These are phyloP conservation scores for Callocephalon fimbriatum DNA, from an alignment of 2,113 vertebrate species.

Conservation along the genomic window DNA sequence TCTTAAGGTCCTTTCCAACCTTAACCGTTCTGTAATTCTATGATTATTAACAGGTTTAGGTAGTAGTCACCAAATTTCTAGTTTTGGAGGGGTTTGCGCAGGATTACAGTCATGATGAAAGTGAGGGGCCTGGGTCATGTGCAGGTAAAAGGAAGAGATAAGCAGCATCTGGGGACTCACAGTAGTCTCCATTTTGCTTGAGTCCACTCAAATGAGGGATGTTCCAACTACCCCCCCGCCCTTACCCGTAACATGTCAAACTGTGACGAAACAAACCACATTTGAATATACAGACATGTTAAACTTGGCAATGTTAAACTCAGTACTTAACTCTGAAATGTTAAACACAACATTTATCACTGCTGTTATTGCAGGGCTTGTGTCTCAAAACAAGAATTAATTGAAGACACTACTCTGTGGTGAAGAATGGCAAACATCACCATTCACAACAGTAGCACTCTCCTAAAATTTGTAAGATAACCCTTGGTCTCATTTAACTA, in stretches of 20 bases:
- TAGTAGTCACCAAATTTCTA: not conserved
- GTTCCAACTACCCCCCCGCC: accelerated
- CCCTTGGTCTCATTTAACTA: not conserved
- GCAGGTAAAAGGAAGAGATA: not conserved
- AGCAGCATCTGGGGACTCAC: not conserved
- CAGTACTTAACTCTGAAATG: not conserved
- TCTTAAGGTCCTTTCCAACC: not conserved
- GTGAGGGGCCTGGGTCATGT: not conserved
- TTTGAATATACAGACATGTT: not conserved
- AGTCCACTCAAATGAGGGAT: not conserved
- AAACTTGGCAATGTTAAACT: not conserved
- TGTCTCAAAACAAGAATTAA: not conserved
- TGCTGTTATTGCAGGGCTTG: not conserved
- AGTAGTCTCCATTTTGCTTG: not conserved
- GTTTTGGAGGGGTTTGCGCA: not conserved
- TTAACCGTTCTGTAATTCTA: not conserved
- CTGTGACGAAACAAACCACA: not conserved
- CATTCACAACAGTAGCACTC: not conserved
- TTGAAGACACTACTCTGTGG: not conserved
- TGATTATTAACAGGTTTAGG: not conserved
- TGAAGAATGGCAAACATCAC: not conserved
- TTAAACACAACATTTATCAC: not conserved
- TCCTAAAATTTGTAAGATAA: not conserved
- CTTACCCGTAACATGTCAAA: not conserved
- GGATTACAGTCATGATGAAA: not conserved